Evolutionary conservation across 1,140 invertebrate genomes (phyloP), one percentile per base, ranked within the genome.

Genomic region (Drosophila murphyi): DNA sequence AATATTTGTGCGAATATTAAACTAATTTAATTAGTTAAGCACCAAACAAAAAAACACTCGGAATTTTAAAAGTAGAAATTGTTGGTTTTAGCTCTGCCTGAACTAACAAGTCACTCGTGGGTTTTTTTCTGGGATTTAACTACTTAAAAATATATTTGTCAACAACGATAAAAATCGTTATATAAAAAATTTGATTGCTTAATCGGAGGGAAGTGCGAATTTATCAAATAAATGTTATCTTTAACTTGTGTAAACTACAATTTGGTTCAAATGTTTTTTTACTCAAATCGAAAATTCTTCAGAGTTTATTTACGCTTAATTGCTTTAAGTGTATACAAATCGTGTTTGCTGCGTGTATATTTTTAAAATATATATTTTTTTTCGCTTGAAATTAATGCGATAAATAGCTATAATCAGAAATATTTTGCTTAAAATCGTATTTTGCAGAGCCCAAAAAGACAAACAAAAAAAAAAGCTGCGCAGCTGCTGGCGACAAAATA

Each of bases 391-490:
- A 35, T 47, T 35, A 20, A 20, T 34, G 52, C 69, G 59, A 65
- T 60, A 74, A 69, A 79, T 63, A 4, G 63, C 69, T 62, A 62
- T 77, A 78, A 74, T 75, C 57, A 51, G 2, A 64, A 68, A 45
- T 55, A n/a, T 75, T 70, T 74, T 39, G 45, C 31, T 59, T 64
- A 29, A 54, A 31, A 5, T 68, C 0, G 39, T 59, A 70, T 63
- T 65, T 81, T 80, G 76, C 80, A 82, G 80, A 68, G 72, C 64
- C 77, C 63, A 78, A 55, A 52, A 51, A 56, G 20, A 67, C 62
- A 50, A 51, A 48, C 59, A 71, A 72, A 3, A 43, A 52, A 52
- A 31, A 68, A 64, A 20, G n/a, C 12, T 65, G 48, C 64, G 57
- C 72, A 77, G 61, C 74, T 71, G 68, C 73, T 68, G 78, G 50